Base-by-base conservation (phyloP, 2,888 invertebrate species). In the Agriopis marginaria region DNA sequence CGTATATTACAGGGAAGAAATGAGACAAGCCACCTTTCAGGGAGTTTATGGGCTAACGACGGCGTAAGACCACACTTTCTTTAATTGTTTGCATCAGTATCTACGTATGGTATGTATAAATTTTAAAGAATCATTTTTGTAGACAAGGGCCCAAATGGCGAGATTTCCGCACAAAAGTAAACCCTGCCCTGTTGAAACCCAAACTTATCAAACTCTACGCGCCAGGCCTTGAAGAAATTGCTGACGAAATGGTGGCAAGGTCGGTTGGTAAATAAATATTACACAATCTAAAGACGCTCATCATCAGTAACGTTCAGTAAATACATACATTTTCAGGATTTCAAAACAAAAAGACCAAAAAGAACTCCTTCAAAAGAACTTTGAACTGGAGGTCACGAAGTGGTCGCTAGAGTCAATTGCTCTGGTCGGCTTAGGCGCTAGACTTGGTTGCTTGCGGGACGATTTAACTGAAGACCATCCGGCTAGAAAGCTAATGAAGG, bases 121-220 rank as follows among this genome's bases (percentile, higher is more conserved):
- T 47, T 23, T 23, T 39, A 44, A n/a, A 14, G 4, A 32, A 5
- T 8, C 47, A 17, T 45, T 51, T 53, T 82, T 85, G 39, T 77
- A 95, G 95, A 3, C 95, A 96, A 86, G 97, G 96, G 0, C 92
- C 95, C 12, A 91, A 95, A 74, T 97, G 97, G 97, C 94, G 95
- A 51, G 92, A 95, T 63, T 94, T 97, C 74, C 93, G 97, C 17
- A 95, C 95, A 0, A 95, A 95, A 70, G 96, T 96, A 0, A 96
- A 97, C 84, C 96, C 96, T 62, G 94, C 96, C 47, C 89, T 97
- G 84, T 86, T 97, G 84, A 95, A 96, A 78, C 96, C 96, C 0
- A 95, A 95, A 74, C 85, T 94, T 70, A 90, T 95, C 0, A 95
- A 94, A 80, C 82, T 94, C 0, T 96, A 95, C 73, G 79, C 94